Base-by-base conservation (phyloP, 1,140 invertebrate genomes). In the Aphaenogaster rudis region DNA sequence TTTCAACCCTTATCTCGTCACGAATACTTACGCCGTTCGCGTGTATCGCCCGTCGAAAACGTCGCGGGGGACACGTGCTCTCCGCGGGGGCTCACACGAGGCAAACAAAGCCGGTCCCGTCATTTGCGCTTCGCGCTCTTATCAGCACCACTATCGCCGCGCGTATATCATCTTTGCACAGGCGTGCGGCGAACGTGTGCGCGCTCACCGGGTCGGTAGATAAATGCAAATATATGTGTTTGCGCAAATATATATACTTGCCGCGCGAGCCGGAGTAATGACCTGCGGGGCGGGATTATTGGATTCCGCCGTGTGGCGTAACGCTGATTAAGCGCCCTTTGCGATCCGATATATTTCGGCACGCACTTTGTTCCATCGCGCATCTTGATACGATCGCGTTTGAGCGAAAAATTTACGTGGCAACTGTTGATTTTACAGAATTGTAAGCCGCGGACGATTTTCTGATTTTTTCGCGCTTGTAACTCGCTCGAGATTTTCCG, bases 21-120 rank as follows among this genome's bases (percentile, higher is more conserved):
- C 5, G 36, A 72, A 90, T 66, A 77, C 89, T 90, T 90, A 87
- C 45, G 59, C 77, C 71, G 72, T 78, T 90, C 77, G 50, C 71
- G 59, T 63, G 54, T 11, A n/a, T 54, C 15, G 0, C 8, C 21
- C 48, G 50, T 54, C 71, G 28, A 52, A 28, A 50, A 48, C 42
- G 42, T 52, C 21, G 17, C 48, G 15, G 15, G 11, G 50, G 21
- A 28, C 45, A n/a, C 13, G 15, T 15, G 21, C 45, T 28, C 45
- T 28, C 42, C 15, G 63, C 9, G 4, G 79, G 15, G 15, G 36
- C 67, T 48, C 67, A 8, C 67, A 21, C 67, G 28, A 2, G 63
- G 13, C 54, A 84, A 84, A 84, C 57, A 84, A 84, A 50, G 39
- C 28, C 21, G 54, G 3, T 33, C 15, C 28, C 17, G 36, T 57